Percentiles rank a stretch among this genome's conserved stretches.
Conservation (phyloP, 2,888 invertebrate genomes). For the Ophion ventricosus region DNA sequence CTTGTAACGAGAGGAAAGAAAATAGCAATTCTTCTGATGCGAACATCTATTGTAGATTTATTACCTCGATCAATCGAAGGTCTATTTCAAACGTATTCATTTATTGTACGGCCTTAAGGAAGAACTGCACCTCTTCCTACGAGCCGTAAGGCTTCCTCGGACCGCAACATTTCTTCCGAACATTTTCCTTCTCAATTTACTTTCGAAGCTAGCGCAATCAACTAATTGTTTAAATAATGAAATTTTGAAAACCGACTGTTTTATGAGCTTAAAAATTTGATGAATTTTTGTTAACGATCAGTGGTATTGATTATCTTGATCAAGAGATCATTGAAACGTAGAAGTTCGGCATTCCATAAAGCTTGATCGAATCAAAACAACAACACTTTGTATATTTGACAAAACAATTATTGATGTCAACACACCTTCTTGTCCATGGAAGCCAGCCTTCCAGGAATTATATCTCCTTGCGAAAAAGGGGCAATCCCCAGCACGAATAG, state of each 20-base stretch:
- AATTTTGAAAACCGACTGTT: too few relatives aligned
- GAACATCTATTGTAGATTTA: too few relatives aligned
- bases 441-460: too few relatives aligned
- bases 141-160: too few relatives aligned
- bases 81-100: too few relatives aligned
- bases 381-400: neutral
- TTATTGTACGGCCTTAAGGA: too few relatives aligned
- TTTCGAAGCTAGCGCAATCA: neutral
- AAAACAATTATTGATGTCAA: neutral
- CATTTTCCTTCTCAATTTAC: neutral
- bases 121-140: too few relatives aligned
- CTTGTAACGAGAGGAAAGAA: neutral
- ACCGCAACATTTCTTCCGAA: neutral
- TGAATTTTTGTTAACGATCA: neutral
- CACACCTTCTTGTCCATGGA: neutral
- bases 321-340: neutral
- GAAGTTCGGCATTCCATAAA: too few relatives aligned
- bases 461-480: neutral
- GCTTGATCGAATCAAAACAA: too few relatives aligned
- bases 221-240: neutral
- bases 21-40: neutral
- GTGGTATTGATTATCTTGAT: neutral
- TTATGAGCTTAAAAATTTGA: too few relatives aligned
- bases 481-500: conserved; percentile 2
- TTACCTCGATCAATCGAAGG: neutral